Conservation (phyloP, 2,113 vertebrate species). For the Noctilio leporinus region DNA sequence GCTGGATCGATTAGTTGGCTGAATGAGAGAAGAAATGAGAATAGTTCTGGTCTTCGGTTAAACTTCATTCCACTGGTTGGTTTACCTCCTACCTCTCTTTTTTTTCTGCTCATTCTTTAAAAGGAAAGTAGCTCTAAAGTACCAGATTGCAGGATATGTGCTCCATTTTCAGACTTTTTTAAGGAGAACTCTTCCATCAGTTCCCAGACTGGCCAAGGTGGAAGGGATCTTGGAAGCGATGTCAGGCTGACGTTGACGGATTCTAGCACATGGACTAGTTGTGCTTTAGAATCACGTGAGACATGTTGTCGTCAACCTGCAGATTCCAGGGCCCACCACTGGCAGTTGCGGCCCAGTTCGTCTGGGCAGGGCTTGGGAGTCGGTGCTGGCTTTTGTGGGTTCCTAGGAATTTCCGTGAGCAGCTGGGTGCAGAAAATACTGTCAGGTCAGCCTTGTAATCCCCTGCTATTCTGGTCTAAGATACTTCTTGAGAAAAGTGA, state of each 20-base stretch:
- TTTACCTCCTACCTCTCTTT: background rate
- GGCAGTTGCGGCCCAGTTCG: background rate
- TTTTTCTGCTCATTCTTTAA: background rate
- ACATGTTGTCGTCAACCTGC: background rate
- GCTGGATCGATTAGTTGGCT: background rate
- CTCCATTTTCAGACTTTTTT: background rate
- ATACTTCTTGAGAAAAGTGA: background rate
- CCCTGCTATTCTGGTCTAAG: background rate
- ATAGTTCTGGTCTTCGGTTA: background rate
- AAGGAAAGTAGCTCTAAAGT: background rate
- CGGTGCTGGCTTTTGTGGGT: background rate
- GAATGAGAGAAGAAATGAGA: background rate
- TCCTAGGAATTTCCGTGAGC: background rate
- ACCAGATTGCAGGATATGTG: no score
- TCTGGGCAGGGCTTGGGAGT: background rate
- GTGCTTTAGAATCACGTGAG: background rate
- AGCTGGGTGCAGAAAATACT: background rate
- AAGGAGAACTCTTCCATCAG: background rate
- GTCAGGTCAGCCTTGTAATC: fast-evolving
- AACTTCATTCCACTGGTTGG: background rate
- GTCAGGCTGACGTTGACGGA: background rate
- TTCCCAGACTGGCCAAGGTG: background rate
- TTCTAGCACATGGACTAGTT: background rate
- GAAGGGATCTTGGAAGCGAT: background rate
- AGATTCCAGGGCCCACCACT: background rate